These are phyloP conservation scores for Telmatochromis sp. DNA, from an alignment of 2,113 vertebrate species.

Conservation along the genomic window DNA sequence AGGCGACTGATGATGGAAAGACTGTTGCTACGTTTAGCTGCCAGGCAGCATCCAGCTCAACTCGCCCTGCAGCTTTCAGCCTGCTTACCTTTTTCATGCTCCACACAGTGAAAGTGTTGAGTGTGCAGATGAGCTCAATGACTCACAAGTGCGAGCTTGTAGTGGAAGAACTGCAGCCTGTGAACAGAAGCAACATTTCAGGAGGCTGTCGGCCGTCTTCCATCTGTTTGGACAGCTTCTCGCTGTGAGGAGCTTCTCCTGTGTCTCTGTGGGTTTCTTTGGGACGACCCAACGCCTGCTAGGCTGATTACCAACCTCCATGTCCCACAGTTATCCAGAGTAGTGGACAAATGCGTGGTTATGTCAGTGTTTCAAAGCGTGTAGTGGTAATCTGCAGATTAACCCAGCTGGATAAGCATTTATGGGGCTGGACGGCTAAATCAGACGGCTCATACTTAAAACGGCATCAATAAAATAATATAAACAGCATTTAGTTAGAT, in stretches of 20 bases:
- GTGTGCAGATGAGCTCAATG: rapidly evolving
- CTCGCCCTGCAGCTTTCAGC: neutral
- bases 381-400: neutral
- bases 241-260: neutral
- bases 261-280: neutral
- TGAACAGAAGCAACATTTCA: neutral
- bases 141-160: neutral
- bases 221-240: neutral
- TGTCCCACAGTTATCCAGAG: neutral
- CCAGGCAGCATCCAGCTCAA: neutral
- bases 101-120: neutral
- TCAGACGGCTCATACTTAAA: neutral
- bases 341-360: neutral
- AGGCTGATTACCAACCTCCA: neutral
- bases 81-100: neutral
- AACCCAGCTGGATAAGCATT: neutral
- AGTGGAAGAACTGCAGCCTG: neutral
- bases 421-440: neutral
- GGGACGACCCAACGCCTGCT: neutral
- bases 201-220: rapidly evolving
- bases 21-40: neutral
- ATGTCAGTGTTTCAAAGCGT: neutral
- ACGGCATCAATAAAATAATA: neutral
- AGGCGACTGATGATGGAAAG: neutral
- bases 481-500: rapidly evolving